phyloP scores from a whole-genome alignment of 2,888 invertebrate genomes.

The Drosophila kanekoi region DNA sequence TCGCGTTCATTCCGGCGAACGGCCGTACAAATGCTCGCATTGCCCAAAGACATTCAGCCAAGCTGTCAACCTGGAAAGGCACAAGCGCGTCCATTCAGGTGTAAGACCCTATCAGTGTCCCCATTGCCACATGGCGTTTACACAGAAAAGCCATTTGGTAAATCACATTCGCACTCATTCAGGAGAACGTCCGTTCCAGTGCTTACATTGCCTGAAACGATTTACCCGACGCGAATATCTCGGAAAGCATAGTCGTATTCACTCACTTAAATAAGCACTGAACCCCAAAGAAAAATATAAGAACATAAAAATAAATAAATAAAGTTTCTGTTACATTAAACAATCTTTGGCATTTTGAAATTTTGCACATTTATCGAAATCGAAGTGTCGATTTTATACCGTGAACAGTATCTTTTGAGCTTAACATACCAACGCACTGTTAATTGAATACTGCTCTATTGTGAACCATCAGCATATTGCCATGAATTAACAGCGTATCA shows the following conservation, averaged over 20 bases:
- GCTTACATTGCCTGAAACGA: constrained; percentile 9
- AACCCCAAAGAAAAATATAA: background rate
- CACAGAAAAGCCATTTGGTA: constrained; percentile 10
- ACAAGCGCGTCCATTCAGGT: constrained; percentile 9
- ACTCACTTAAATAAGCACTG: background rate
- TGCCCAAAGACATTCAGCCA: constrained; percentile 16
- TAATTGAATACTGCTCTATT: background rate
- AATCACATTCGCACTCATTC: constrained; percentile 23
- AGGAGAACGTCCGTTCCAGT: constrained; percentile 17
- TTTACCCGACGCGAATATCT: constrained; percentile 12
- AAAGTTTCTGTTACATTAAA: background rate
- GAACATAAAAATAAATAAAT: background rate
- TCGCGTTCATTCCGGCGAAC: constrained; percentile 16
- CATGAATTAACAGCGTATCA: constrained; percentile 8
- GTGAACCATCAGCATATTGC: constrained; percentile 6
- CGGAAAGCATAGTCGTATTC: constrained; percentile 6
- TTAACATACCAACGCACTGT: constrained; percentile 6
- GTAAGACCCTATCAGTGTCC: constrained; percentile 19
- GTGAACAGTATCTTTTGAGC: constrained; percentile 19
- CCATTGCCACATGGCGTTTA: constrained; percentile 14
- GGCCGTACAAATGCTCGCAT: constrained; percentile 13
- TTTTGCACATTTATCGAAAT: constrained; percentile 1
- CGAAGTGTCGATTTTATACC: background rate
- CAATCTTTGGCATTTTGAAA: constrained; percentile 2
- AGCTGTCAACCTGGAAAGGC: constrained; percentile 7